phyloP scores from a whole-genome alignment of 2,113 vertebrate genomes.

The Zosterops lateralis region DNA sequence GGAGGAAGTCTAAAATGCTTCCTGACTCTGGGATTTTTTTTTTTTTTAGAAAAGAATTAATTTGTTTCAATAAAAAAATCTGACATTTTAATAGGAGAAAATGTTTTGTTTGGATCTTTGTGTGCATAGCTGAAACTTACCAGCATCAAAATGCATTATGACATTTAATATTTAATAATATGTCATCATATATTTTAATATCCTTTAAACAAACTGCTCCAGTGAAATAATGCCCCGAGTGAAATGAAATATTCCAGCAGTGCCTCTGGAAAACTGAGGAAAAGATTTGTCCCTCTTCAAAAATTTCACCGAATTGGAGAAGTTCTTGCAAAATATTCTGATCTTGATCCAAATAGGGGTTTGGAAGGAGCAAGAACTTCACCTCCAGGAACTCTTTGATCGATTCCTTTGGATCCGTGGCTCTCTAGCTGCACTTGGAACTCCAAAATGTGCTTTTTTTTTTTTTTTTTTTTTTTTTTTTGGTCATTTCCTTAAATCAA shows the following conservation, averaged over 20 bases:
- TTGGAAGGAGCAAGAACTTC: not conserved
- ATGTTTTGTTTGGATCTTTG: conserved; percentile 8
- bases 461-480: not conserved
- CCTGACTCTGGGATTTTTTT: not conserved
- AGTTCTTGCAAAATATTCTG: not conserved
- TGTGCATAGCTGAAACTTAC: not conserved
- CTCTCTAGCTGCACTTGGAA: not conserved
- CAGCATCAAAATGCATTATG: not conserved
- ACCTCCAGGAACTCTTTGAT: not conserved
- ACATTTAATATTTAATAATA: not conserved
- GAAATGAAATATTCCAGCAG: not conserved
- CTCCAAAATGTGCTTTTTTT: not conserved
- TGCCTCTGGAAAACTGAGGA: not conserved
- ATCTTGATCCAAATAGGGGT: not conserved
- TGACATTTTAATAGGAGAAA: not conserved
- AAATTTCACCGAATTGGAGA: not conserved
- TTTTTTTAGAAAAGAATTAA: not conserved
- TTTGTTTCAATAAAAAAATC: not conserved
- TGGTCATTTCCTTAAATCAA: not conserved
- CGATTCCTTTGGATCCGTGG: not conserved
- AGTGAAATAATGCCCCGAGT: not conserved
- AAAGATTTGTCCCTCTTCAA: not conserved
- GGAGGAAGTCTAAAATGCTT: not conserved
- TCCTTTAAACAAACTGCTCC: not conserved
- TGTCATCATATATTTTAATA: not conserved